phyloP scores from a whole-genome alignment of 2,888 invertebrate genomes.

The Smittia sp. region DNA sequence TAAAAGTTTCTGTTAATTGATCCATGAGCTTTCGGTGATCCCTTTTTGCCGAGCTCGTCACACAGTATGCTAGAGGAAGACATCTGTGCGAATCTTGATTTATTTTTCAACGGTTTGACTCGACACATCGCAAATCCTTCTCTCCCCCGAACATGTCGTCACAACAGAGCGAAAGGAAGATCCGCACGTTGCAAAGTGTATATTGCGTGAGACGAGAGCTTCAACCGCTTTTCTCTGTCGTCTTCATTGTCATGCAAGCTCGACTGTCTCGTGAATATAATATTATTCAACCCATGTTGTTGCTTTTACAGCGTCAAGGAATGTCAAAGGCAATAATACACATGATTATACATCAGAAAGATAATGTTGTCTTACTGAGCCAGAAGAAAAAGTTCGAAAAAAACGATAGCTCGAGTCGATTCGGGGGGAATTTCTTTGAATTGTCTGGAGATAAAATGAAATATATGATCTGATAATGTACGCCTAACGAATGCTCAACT shows the following conservation, averaged over 20 bases:
- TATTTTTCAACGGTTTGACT: background rate
- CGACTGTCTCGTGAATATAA: background rate
- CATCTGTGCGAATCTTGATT: background rate
- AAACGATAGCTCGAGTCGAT: background rate
- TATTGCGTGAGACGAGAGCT: conserved; percentile 8
- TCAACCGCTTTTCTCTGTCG: no score
- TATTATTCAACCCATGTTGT: conserved; percentile 15
- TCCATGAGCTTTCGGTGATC: background rate
- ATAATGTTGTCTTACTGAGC: background rate
- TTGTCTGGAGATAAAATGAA: conserved; percentile 20
- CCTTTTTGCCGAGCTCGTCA: background rate
- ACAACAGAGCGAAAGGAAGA: background rate
- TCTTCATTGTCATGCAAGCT: no score
- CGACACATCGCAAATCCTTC: background rate
- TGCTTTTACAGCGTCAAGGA: background rate
- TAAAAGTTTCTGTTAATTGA: conserved; percentile 8
- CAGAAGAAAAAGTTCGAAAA: background rate
- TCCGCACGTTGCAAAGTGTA: background rate
- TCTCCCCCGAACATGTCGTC: no score
- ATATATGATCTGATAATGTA: conserved; percentile 32
- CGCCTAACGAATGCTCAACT: conserved; percentile 23
- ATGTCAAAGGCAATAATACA: conserved; percentile 25
- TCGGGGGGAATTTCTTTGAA: background rate
- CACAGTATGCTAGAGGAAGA: no score
- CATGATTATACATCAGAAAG: conserved; percentile 7